A percentile compares a stretch with the other conserved stretches of the same genome.
These are phyloP conservation scores for Troides aeacus DNA, from an alignment of 2,888 invertebrate species.

Conservation along the genomic window DNA sequence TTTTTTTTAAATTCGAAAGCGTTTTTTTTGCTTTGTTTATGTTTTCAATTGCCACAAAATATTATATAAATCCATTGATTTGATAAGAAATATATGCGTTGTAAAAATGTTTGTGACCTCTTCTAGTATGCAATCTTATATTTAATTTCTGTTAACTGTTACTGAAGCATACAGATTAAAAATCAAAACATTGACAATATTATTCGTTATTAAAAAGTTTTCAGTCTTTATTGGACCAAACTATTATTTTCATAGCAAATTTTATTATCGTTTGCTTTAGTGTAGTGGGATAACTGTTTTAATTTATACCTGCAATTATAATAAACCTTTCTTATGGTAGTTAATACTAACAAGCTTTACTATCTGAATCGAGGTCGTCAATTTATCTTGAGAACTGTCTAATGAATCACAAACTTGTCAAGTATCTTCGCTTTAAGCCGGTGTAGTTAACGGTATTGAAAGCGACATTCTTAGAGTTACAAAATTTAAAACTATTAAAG, in stretches of 20 bases:
- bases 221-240: neutral
- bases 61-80: neutral
- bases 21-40: neutral
- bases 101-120: too few species aligned
- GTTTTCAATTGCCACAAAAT: neutral
- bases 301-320: neutral
- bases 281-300: neutral
- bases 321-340: neutral
- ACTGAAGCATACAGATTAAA: too few species aligned
- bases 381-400: slow-evolving; percentile 15
- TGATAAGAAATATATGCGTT: neutral
- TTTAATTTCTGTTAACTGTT: neutral
- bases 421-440: slow-evolving; percentile 14
- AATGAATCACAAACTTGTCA: slow-evolving; percentile 10
- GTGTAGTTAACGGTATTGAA: slow-evolving; percentile 11
- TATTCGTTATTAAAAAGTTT: neutral
- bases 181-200: too few species aligned
- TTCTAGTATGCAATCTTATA: neutral
- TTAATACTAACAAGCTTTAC: neutral
- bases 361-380: slow-evolving; percentile 9
- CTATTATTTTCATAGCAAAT: neutral
- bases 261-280: neutral
- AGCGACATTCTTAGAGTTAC: neutral
- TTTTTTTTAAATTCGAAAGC: neutral
- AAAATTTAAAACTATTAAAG: neutral